A percentile compares a stretch with the other conserved stretches of the same genome.
Evolutionary conservation across 2,888 invertebrate species (phyloP).

Genomic region (Catocala fraxini): DNA sequence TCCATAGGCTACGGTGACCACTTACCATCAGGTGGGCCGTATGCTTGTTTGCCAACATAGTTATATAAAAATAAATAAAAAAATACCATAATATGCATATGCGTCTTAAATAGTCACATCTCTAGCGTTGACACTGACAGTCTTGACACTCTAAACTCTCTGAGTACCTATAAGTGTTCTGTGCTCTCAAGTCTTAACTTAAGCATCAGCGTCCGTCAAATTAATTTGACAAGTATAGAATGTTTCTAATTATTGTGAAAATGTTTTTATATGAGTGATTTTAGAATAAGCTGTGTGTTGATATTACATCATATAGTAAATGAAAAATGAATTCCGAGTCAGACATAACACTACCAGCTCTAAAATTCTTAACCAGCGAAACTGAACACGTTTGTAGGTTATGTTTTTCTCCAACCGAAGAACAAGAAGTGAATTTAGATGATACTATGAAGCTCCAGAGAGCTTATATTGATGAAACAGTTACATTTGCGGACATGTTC

Average conservation of each 20-base stretch:
- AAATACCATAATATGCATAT: too few species aligned
- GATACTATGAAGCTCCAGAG: slow-evolving; percentile 60
- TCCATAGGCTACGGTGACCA: too few species aligned
- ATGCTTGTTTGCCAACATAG: too few species aligned
- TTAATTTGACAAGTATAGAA: not conserved
- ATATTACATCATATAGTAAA: not conserved
- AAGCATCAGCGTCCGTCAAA: too few species aligned
- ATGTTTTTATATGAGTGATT: not conserved
- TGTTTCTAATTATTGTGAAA: not conserved
- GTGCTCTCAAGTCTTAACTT: too few species aligned
- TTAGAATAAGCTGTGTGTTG: not conserved
- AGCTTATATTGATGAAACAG: slow-evolving; percentile 59
- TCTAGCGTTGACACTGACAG: too few species aligned
- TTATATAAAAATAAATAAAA: too few species aligned
- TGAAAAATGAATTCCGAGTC: slow-evolving; percentile 51
- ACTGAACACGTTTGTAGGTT: slow-evolving; percentile 74
- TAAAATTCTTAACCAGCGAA: slow-evolving; percentile 68
- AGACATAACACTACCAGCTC: slow-evolving; percentile 49
- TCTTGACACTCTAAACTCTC: too few species aligned
- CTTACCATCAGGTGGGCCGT: too few species aligned
- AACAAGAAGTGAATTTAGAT: slow-evolving; percentile 58
- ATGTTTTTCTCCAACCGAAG: slow-evolving; percentile 68
- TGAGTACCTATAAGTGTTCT: too few species aligned
- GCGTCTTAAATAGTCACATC: too few species aligned
- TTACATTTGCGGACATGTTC: slow-evolving; percentile 68